Conservation (phyloP, 1,140 invertebrate genomes). For the Caenorhabditis inopinata region DNA sequence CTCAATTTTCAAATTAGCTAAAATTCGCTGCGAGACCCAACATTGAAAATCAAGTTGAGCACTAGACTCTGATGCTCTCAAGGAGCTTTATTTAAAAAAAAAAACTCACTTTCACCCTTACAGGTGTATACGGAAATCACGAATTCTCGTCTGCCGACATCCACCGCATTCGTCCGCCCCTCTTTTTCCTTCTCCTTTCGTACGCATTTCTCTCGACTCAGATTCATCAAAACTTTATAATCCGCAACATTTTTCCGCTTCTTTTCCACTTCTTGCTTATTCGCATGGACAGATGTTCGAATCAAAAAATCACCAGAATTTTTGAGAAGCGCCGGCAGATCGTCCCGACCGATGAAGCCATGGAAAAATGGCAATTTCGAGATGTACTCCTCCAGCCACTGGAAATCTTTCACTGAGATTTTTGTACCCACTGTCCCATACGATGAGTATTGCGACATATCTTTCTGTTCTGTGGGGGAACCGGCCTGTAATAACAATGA, state of each 20-base stretch:
- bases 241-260: neutral
- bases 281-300: neutral
- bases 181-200: neutral
- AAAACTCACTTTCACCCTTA: neutral
- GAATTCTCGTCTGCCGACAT: neutral
- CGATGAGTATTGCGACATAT: neutral
- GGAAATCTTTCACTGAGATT: neutral
- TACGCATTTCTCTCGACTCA: constrained; percentile 10
- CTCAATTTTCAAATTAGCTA: too few relatives aligned
- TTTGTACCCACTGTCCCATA: neutral
- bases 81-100: too few relatives aligned
- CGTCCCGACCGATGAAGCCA: constrained; percentile 2
- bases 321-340: neutral
- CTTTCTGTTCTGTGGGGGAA: neutral
- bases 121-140: neutral
- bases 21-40: too few relatives aligned
- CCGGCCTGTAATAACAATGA: neutral
- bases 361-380: neutral
- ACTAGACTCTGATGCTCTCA: too few relatives aligned
- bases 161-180: neutral
- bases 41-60: too few relatives aligned
- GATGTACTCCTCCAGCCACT: constrained; percentile 1
- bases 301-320: neutral
- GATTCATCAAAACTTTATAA: neutral
- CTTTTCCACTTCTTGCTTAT: constrained; percentile 1